phyloP scores from a whole-genome alignment of 30 jellyfish, hydroid and myxozoan species.

The Nemopilema nomurai region DNA sequence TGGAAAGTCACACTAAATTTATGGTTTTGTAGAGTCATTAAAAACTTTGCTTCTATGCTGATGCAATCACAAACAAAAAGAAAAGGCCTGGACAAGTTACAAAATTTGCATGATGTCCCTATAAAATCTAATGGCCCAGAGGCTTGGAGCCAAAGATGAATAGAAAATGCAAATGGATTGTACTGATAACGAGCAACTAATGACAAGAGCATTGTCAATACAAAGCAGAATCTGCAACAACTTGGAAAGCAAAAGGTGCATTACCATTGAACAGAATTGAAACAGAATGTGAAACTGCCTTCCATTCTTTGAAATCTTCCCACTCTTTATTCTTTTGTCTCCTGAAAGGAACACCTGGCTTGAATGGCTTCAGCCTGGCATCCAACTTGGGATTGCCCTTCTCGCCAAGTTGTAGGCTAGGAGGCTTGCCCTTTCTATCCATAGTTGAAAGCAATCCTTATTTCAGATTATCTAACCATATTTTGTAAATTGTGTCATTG shows the following conservation, averaged over 20 bases:
- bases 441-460: not conserved
- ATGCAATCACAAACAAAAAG: no score
- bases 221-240: not conserved
- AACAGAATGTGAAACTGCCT: constrained; percentile 67
- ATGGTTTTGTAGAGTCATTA: no score
- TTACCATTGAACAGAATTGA: constrained; percentile 59
- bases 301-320: constrained; percentile 75
- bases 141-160: no score
- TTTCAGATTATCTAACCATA: not conserved
- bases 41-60: no score
- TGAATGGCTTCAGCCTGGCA: not conserved
- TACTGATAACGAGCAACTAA: no score
- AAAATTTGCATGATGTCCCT: no score
- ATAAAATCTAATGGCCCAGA: no score
- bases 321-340: constrained; percentile 55
- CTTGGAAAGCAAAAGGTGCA: not conserved
- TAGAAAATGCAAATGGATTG: no score
- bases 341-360: constrained; percentile 11
- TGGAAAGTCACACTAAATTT: no score
- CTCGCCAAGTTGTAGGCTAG: constrained; percentile 43
- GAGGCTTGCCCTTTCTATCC: constrained; percentile 52
- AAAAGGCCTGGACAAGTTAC: no score
- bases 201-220: no score
- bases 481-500: not conserved
- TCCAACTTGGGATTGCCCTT: constrained; percentile 11